Conservation (phyloP, 2,113 vertebrate species). For the Lepus americanus region DNA sequence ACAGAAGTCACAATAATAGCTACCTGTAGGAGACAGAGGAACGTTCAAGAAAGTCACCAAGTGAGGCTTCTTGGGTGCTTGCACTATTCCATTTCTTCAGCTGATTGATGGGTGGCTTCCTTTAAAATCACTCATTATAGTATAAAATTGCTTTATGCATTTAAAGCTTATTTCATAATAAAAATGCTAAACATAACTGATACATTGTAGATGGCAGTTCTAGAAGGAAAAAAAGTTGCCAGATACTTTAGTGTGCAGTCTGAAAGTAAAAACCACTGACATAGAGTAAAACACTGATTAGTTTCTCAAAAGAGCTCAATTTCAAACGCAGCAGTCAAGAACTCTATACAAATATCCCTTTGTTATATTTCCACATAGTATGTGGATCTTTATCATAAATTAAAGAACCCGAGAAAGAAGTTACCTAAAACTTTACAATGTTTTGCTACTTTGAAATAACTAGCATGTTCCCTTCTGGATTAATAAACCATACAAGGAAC, state of each 20-base stretch:
- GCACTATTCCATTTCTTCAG: slow-evolving; percentile 44
- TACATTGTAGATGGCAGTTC: slow-evolving; percentile 22
- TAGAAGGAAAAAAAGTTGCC: slow-evolving; percentile 51
- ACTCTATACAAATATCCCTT: slow-evolving; percentile 16
- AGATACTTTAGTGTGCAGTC: slow-evolving; percentile 49
- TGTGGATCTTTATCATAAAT: slow-evolving; percentile 48
- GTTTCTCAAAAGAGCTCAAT: slow-evolving; percentile 36
- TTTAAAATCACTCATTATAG: slow-evolving; percentile 31
- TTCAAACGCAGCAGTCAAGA: slow-evolving; percentile 42
- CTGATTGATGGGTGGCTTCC: background rate
- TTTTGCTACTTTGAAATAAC: slow-evolving; percentile 40
- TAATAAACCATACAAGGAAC: slow-evolving; percentile 7
- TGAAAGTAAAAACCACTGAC: slow-evolving; percentile 54
- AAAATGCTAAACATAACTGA: slow-evolving; percentile 57
- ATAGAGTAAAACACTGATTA: slow-evolving; percentile 52
- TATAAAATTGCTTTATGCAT: slow-evolving; percentile 32
- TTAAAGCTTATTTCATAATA: slow-evolving; percentile 59
- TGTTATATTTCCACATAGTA: slow-evolving; percentile 38
- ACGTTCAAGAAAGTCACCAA: slow-evolving; percentile 44
- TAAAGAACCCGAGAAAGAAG: slow-evolving; percentile 42
- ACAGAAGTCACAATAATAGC: slow-evolving; percentile 51
- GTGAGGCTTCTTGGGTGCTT: background rate
- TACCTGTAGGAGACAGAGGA: slow-evolving; percentile 17
- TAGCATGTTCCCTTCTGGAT: background rate
- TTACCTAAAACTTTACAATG: slow-evolving; percentile 52